These are phyloP conservation scores for Microplitis demolitor DNA, from an alignment of 1,140 invertebrate genomes.

Conservation along the genomic window DNA sequence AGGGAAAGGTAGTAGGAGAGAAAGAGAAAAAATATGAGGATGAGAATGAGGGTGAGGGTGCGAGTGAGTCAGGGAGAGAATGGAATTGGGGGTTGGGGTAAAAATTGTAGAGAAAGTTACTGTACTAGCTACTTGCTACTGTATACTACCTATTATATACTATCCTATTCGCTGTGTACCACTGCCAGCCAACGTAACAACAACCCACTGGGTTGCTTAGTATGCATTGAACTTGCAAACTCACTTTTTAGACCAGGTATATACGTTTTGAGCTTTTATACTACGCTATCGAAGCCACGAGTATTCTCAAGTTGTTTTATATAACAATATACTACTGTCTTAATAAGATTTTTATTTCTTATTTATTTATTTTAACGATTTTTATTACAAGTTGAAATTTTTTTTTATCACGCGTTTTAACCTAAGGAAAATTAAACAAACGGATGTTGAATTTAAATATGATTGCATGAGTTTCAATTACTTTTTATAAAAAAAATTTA, in stretches of 20 bases:
- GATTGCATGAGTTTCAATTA: too few species aligned
- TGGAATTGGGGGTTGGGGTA: slow-evolving; percentile 20
- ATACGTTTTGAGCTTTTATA: background rate
- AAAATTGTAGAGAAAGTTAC: slow-evolving; percentile 23
- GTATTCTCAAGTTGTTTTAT: background rate
- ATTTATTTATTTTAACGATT: background rate
- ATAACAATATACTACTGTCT: background rate
- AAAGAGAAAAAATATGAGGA: slow-evolving; percentile 16
- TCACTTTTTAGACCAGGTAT: slow-evolving; percentile 54
- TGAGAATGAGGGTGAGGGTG: slow-evolving; percentile 18
- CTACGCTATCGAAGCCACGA: background rate
- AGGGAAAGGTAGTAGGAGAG: slow-evolving; percentile 20
- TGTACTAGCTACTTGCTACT: slow-evolving; percentile 30
- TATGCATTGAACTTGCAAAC: slow-evolving; percentile 61
- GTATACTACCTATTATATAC: background rate
- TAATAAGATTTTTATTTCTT: background rate
- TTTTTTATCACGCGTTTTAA: background rate
- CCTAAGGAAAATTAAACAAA: background rate
- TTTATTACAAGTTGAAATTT: background rate
- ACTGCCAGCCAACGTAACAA: too few species aligned
- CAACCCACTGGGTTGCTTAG: slow-evolving; percentile 50
- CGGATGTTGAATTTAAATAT: too few species aligned
- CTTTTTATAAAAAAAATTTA: too few species aligned
- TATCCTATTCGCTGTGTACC: background rate
- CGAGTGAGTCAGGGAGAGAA: slow-evolving; percentile 18